These are phyloP conservation scores for Drosophila quadrilineata DNA, from an alignment of 1,140 invertebrate genomes.

Conservation along the genomic window DNA sequence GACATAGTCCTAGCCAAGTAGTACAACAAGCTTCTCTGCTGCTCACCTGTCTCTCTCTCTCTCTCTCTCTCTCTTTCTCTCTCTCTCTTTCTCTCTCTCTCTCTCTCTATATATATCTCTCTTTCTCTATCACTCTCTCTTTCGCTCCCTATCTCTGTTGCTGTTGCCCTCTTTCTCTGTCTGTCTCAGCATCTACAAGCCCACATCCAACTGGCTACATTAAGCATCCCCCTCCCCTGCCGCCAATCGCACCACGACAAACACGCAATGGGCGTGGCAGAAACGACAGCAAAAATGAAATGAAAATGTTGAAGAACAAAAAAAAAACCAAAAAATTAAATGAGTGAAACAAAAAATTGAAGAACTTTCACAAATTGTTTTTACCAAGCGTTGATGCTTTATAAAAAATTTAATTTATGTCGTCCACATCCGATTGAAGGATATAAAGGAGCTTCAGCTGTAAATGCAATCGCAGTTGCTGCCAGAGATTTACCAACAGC, in stretches of 20 bases:
- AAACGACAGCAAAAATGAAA: constrained; percentile 20
- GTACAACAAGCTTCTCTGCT: too few species aligned
- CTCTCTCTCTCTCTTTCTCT: too few species aligned
- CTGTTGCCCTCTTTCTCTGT: neutral
- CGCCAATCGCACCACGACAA: too few species aligned
- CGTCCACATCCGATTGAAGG: neutral
- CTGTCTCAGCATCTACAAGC: constrained; percentile 7
- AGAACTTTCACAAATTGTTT: constrained; percentile 49
- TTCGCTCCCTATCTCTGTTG: neutral
- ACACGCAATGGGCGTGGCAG: constrained; percentile 35
- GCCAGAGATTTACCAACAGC: too few species aligned
- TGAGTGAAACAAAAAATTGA: constrained; percentile 16
- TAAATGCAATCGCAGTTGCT: too few species aligned
- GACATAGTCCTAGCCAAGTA: too few species aligned
- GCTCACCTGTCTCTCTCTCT: too few species aligned
- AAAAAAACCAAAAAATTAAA: constrained; percentile 17
- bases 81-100: too few species aligned
- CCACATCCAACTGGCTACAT: constrained; percentile 1
- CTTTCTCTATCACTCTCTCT: too few species aligned
- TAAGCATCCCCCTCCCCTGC: neutral
- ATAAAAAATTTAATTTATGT: constrained; percentile 9
- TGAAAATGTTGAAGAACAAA: constrained; percentile 20
- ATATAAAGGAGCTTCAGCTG: neutral
- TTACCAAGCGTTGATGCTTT: constrained; percentile 4
- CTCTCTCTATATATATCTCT: too few species aligned